Conservation (phyloP, 37 sponge, comb jelly and placozoan genomes). For the Amphimedon queenslandica region DNA sequence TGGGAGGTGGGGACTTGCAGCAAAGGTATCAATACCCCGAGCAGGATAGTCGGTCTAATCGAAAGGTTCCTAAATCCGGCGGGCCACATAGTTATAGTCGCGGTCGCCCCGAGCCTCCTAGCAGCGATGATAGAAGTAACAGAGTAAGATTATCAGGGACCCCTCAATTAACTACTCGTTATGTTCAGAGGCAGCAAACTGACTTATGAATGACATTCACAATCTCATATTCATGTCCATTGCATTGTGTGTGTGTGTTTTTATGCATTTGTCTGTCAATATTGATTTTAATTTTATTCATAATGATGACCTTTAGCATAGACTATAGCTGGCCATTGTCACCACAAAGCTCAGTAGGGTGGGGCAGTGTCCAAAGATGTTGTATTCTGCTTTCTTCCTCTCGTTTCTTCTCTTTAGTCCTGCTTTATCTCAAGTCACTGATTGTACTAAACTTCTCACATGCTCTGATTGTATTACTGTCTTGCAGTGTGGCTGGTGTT, state of each 20-base stretch:
- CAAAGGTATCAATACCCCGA: background rate
- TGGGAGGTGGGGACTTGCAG: background rate
- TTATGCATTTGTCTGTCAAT: too few relatives aligned
- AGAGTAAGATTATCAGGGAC: too few relatives aligned
- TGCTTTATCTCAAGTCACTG: background rate
- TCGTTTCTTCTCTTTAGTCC: background rate
- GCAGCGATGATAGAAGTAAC: background rate
- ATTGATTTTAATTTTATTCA: too few relatives aligned
- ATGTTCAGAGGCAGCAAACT: conserved; percentile 5
- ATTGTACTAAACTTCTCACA: background rate
- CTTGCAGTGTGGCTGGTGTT: background rate
- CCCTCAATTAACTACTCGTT: background rate
- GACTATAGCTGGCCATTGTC: background rate
- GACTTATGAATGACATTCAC: too few relatives aligned
- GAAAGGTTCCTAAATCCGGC: background rate
- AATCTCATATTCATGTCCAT: too few relatives aligned
- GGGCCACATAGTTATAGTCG: conserved; percentile 3
- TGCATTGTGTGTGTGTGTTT: too few relatives aligned
- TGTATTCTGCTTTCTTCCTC: background rate
- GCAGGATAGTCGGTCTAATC: background rate
- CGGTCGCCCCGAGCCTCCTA: conserved; percentile 8
- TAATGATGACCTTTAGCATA: too few relatives aligned
- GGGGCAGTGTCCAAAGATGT: background rate
- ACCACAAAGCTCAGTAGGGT: background rate
- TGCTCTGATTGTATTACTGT: background rate